phyloP scores from a whole-genome alignment of 1,140 invertebrate genomes.

The Pinna nobilis region DNA sequence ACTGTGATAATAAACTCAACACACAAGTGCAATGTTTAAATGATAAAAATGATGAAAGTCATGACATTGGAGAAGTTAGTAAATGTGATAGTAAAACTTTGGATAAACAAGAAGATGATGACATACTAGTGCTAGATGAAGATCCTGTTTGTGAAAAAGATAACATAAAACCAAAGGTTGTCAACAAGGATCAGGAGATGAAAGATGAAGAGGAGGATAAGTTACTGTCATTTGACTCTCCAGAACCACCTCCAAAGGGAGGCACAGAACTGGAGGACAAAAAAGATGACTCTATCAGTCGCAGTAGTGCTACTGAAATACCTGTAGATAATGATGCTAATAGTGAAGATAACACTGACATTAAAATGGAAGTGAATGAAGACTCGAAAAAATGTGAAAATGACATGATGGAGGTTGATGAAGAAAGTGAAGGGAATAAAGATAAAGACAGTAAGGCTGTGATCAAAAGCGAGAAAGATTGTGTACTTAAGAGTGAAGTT shows the following conservation, averaged over 20 bases:
- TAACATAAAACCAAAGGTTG: neutral
- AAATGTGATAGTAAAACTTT: neutral
- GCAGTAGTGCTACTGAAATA: neutral
- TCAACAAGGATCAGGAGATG: neutral
- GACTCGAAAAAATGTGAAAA: neutral
- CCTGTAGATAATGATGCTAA: neutral
- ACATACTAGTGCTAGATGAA: slow-evolving; percentile 11
- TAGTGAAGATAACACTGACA: slow-evolving; percentile 11
- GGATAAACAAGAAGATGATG: neutral
- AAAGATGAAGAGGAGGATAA: slow-evolving; percentile 11
- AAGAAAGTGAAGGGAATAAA: slow-evolving; percentile 8
- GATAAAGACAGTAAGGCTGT: slow-evolving; percentile 12
- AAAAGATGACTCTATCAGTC: slow-evolving; percentile 19
- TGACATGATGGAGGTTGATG: slow-evolving; percentile 17
- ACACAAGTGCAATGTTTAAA: neutral
- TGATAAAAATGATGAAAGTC: neutral
- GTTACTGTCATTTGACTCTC: neutral
- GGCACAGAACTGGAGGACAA: too few species aligned
- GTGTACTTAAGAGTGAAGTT: neutral
- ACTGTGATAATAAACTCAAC: too few species aligned
- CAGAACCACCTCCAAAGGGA: too few species aligned
- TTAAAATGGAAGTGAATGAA: neutral
- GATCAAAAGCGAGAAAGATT: neutral
- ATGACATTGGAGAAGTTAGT: neutral
- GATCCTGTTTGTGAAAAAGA: neutral